Percentiles rank a stretch among this genome's conserved stretches.
phyloP scores from a whole-genome alignment of 2,888 invertebrate species.

The Yponomeuta cagnagella region DNA sequence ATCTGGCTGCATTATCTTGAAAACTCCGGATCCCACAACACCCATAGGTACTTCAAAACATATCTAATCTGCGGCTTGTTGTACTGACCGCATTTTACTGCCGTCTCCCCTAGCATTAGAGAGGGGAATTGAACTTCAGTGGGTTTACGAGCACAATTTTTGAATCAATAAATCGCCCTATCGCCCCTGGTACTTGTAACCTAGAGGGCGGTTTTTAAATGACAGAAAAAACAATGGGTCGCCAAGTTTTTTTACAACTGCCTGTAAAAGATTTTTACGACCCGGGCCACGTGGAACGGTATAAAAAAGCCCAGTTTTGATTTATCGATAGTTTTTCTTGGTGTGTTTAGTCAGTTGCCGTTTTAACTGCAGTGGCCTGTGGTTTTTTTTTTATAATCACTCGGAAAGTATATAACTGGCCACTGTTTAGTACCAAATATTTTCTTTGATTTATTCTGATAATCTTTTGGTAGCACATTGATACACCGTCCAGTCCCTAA shows the following conservation, averaged over 20 bases:
- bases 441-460: too few species aligned
- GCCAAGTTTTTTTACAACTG: not conserved
- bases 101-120: not conserved
- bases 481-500: too few species aligned
- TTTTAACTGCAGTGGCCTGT: too few species aligned
- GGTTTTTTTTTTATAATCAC: too few species aligned
- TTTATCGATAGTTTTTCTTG: not conserved
- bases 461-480: too few species aligned
- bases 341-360: too few species aligned
- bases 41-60: not conserved
- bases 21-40: not conserved
- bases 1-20: not conserved
- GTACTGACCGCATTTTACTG: not conserved
- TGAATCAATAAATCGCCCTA: slow-evolving; percentile 1
- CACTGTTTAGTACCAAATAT: too few species aligned
- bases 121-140: not conserved
- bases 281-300: not conserved
- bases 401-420: too few species aligned
- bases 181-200: slow-evolving; percentile 1
- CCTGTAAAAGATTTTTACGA: not conserved
- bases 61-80: not conserved
- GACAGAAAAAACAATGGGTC: not conserved
- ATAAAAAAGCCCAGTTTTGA: not conserved
- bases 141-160: not conserved
- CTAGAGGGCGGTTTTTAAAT: not conserved